Evolutionary conservation across 2,113 vertebrate genomes (phyloP).

Genomic region (Hipposideros armiger): DNA sequence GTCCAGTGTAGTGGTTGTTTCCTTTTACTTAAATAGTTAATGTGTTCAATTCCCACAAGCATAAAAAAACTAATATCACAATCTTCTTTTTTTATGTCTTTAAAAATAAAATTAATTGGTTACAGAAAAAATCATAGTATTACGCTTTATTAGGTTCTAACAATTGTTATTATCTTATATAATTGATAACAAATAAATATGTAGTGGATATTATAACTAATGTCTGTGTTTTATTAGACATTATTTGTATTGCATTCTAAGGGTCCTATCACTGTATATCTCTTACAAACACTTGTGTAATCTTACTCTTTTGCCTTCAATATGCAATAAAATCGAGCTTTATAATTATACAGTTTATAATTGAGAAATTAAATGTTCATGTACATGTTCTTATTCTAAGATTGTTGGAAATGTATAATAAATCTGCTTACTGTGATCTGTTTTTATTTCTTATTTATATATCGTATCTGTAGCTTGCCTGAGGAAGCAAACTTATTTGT

Average conservation of each 20-base stretch:
- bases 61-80: conserved; percentile 24
- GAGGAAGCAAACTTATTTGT: neutral
- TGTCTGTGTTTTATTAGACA: neutral
- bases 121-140: conserved; percentile 1
- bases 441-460: neutral
- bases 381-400: neutral
- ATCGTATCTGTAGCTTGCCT: neutral
- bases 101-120: conserved; percentile 65
- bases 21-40: neutral
- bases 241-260: conserved; percentile 10
- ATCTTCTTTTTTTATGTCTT: conserved; percentile 47
- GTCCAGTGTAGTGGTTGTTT: neutral
- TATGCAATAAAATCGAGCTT: neutral
- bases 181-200: conserved; percentile 55
- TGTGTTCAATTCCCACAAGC: neutral
- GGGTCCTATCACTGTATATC: rapidly evolving
- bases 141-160: conserved; percentile 15
- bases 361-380: neutral
- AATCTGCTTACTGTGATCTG: neutral
- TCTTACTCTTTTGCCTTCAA: neutral
- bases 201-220: conserved; percentile 62
- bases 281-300: neutral
- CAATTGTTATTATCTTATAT: conserved; percentile 62
- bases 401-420: neutral
- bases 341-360: neutral